Evolutionary conservation across 2,888 invertebrate species (phyloP), one percentile per base, ranked within the genome.

Genomic region (Thecocarcelia acutangulata): DNA sequence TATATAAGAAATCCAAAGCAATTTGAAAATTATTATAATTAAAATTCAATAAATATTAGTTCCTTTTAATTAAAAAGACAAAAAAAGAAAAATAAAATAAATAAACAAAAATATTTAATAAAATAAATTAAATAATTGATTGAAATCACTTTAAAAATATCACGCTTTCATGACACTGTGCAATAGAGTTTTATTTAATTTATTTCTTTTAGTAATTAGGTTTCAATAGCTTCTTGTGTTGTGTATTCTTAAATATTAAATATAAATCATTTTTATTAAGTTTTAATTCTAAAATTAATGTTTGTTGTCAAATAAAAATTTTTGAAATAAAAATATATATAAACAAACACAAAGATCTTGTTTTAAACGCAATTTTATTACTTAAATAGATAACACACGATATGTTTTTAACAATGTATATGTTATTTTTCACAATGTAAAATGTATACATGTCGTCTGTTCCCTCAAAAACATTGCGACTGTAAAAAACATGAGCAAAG

Each of bases 131-230:
- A 56, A 17, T 12, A 56, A 68, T 42, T 58, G 48, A 52, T 68
- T 33, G 6, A 52, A 76, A 15, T 59, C 69, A 76, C 61, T 56
- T 61, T 13, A 17, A 52, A 46, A 3, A 21, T 52, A 37, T 46
- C 52, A 69, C 59, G 76, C 68, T 76, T 76, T 68, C 76, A 69
- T 76, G 52, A 69, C 76, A 61, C 69, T 63, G 44, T 52, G 69
- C 76, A 69, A 69, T 61, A 76, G 54, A 40, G 3, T 44, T 52
- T 52, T 28, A 17, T 59, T 37, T 28, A n/a, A 28, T 48, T 46
- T 6, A 12, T 28, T 50, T 24, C 12, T n/a, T 17, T 74, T 50
- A 50, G 13, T 13, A 44, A 17, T 76, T 63, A 74, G 74, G 74
- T 74, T 74, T 74, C 74, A 74, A 37, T 48, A 56, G 54, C 21